These are phyloP conservation scores for Chitala chitala DNA, from an alignment of 2,113 vertebrate species.

Conservation along the genomic window DNA sequence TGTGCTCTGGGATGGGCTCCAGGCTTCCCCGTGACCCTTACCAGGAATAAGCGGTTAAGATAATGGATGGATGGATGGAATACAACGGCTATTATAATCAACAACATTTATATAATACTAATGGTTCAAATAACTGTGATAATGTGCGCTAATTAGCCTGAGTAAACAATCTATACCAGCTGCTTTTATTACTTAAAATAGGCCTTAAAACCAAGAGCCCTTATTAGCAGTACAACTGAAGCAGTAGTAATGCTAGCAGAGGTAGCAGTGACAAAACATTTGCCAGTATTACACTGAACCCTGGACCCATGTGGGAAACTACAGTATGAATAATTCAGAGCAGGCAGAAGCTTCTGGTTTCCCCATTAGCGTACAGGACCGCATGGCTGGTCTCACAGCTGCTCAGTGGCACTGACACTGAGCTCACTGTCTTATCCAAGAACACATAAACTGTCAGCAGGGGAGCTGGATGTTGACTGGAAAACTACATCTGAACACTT, in stretches of 20 bases:
- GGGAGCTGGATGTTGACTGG: background rate
- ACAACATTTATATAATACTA: too few species aligned
- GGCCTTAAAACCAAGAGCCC: too few species aligned
- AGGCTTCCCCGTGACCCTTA: too few species aligned
- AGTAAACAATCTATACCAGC: too few species aligned
- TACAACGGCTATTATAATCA: too few species aligned
- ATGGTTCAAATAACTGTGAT: too few species aligned
- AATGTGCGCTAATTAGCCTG: too few species aligned
- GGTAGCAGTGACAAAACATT: background rate
- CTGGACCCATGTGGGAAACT: background rate
- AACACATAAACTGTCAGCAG: background rate
- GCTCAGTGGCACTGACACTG: slow-evolving; percentile 47
- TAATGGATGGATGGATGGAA: too few species aligned
- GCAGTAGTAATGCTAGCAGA: background rate
- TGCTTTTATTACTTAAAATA: too few species aligned
- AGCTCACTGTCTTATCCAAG: background rate
- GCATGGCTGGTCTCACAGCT: slow-evolving; percentile 47
- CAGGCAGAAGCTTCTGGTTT: slow-evolving; percentile 53
- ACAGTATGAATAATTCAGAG: slow-evolving; percentile 63
- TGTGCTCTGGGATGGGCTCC: too few species aligned
- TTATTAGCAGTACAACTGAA: background rate
- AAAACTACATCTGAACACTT: background rate
- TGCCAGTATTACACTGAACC: background rate
- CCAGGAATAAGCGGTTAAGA: too few species aligned
- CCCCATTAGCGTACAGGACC: slow-evolving; percentile 44